These are phyloP conservation scores for Diacarnus erythraeanus DNA, from an alignment of 37 sponge, comb jelly and placozoan genomes.

Conservation along the genomic window DNA sequence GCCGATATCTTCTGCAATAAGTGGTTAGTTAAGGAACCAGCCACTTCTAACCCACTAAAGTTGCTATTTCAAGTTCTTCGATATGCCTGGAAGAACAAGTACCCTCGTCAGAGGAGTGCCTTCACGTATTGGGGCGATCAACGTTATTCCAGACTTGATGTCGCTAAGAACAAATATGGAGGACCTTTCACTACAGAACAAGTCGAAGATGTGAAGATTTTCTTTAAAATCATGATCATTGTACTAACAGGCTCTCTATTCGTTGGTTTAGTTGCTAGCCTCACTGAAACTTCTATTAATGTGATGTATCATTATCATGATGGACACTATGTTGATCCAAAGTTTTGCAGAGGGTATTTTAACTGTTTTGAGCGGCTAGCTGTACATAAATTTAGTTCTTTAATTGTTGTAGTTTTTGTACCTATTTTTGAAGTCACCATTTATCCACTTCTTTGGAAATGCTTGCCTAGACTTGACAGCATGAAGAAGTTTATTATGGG, in stretches of 20 bases:
- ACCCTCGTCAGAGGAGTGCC: conserved; percentile 8
- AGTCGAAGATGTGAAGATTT: conserved; percentile 30
- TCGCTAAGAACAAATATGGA: conserved; percentile 9
- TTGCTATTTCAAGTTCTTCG: neutral
- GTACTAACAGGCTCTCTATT: neutral
- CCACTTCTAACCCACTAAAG: neutral
- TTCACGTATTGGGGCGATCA: conserved; percentile 12
- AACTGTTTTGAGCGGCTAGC: no score
- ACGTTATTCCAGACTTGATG: conserved; percentile 9
- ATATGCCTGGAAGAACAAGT: conserved; percentile 12
- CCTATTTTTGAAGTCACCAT: neutral
- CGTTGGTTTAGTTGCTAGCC: neutral
- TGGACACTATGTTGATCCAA: neutral
- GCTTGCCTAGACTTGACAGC: neutral
- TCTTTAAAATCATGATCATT: conserved; percentile 7
- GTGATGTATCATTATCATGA: neutral
- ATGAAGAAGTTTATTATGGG: neutral
- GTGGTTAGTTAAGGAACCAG: neutral
- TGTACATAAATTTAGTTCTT: neutral
- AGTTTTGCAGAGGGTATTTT: no score
- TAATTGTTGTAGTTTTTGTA: neutral
- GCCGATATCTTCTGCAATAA: neutral
- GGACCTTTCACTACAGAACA: conserved; percentile 16
- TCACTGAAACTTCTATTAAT: neutral
- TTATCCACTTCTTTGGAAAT: conserved; percentile 3